phyloP scores from a whole-genome alignment of 2,797 vertebrate genomes.

The Acanthurus tractus region DNA sequence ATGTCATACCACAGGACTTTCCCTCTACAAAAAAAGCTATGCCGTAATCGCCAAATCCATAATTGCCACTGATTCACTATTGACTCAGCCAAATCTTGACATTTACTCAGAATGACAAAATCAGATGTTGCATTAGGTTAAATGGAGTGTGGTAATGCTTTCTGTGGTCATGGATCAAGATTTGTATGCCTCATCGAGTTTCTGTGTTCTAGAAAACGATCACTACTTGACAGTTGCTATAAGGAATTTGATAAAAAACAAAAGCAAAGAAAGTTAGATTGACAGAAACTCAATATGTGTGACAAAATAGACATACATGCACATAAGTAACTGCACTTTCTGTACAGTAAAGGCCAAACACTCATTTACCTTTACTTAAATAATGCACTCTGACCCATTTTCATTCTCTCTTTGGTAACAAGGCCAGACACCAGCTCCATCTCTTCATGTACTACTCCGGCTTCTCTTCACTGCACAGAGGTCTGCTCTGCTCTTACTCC shows the following conservation, averaged over 20 bases:
- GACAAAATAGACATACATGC: not conserved
- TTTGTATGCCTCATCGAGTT: conserved; percentile 34
- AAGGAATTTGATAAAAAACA: not conserved
- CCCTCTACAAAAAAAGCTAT: not conserved
- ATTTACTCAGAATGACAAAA: conserved; percentile 39
- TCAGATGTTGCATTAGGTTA: not conserved
- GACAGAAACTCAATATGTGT: not conserved
- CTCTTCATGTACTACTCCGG: conserved; percentile 17
- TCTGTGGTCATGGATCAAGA: conserved; percentile 10
- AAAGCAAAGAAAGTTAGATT: no score
- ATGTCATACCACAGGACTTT: conserved; percentile 34
- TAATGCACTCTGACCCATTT: conserved; percentile 7
- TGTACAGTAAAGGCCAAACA: not conserved
- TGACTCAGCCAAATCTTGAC: conserved; percentile 27
- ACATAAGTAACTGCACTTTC: not conserved
- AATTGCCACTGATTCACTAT: conserved; percentile 29
- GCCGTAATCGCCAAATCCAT: conserved; percentile 23
- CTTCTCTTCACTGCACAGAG: conserved; percentile 24
- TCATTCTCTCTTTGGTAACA: not conserved
- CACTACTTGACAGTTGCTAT: conserved; percentile 6
- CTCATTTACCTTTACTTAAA: not conserved
- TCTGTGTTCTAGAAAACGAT: conserved; percentile 18
- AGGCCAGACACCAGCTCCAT: conserved; percentile 25
- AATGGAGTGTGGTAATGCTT: conserved; percentile 40
- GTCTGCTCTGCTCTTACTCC: conserved; percentile 26